Evolutionary conservation across 2,888 invertebrate species (phyloP), one percentile per base, ranked within the genome.

Genomic region (Sarcophaga caerulescens): DNA sequence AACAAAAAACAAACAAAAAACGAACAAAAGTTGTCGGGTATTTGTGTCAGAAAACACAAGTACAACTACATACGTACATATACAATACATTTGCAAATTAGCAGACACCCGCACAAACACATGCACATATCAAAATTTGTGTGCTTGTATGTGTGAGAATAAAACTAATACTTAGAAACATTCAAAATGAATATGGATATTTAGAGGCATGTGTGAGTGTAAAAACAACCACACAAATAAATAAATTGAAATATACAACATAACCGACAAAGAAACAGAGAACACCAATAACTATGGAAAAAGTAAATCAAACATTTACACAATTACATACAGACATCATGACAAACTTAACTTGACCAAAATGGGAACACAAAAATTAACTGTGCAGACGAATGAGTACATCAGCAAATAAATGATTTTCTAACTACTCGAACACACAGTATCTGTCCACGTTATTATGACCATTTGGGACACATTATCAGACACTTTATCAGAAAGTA

Each of bases 31-130:
- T 77, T 80, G 76, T 76, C 52, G 79, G 82, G 79, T 76, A 82
- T 85, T 85, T 85, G 85, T 85, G 82, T 85, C 79, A 82, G 81
- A 75, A 79, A 82, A 77, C 60, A 76, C 19, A 66, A 52, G 45
- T 47, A 44, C 12, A 52, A 71, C 76, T 76, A 82, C 65, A 59
- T 79, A 75, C 11, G 59, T 14, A 1, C 14, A 52, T 4, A 44
- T 5, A 23, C 14, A 45, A 59, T 71, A 23, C 60, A 23, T 69
- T 47, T 25, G 45, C 63, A 69, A 21, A 69, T 74, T 47, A 25
- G 63, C 63, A 69, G 45, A 69, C 73, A 73, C 23, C 44, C 62
- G 21, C 59, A 63, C 17, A 60, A 19, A 69, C 65, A 52, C n/a
- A 17, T 57, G 44, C 2, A 66, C 14, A 25, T n/a, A 52, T 21